phyloP scores from a whole-genome alignment of 2,113 vertebrate genomes.

The Hoplias malabaricus region DNA sequence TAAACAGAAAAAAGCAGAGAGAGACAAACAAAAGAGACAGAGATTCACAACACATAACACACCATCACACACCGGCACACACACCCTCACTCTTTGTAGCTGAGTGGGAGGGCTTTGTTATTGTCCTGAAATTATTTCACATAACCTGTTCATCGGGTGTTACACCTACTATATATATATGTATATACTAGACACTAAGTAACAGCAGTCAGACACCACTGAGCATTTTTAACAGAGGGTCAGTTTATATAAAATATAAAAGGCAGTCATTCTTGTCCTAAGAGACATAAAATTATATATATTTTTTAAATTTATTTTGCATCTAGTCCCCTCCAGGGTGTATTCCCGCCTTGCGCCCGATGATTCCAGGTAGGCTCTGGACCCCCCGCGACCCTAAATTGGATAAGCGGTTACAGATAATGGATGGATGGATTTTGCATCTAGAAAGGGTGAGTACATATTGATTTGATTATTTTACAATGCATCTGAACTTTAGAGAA shows the following conservation, averaged over 20 bases:
- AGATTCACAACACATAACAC: not conserved
- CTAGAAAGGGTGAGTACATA: not conserved
- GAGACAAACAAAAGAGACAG: too few relatives aligned
- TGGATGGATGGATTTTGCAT: too few relatives aligned
- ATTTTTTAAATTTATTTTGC: not conserved
- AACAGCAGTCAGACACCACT: not conserved
- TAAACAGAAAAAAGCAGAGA: too few relatives aligned
- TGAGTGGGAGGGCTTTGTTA: not conserved
- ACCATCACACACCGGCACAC: too few relatives aligned
- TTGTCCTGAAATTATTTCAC: not conserved
- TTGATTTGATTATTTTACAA: not conserved
- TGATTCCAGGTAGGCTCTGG: too few relatives aligned
- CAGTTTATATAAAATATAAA: not conserved
- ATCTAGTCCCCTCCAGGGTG: too few relatives aligned
- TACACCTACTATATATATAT: not conserved
- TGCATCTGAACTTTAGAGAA: not conserved
- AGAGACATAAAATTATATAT: not conserved
- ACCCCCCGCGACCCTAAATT: too few relatives aligned
- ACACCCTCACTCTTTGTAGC: not conserved
- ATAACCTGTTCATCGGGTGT: not conserved
- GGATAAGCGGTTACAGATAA: too few relatives aligned
- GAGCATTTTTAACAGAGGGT: too few relatives aligned
- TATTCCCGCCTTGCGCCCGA: too few relatives aligned
- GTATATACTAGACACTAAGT: not conserved
- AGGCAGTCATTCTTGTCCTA: not conserved